These are phyloP conservation scores for Sparus aurata DNA, from an alignment of 2,797 vertebrate species.

Conservation along the genomic window DNA sequence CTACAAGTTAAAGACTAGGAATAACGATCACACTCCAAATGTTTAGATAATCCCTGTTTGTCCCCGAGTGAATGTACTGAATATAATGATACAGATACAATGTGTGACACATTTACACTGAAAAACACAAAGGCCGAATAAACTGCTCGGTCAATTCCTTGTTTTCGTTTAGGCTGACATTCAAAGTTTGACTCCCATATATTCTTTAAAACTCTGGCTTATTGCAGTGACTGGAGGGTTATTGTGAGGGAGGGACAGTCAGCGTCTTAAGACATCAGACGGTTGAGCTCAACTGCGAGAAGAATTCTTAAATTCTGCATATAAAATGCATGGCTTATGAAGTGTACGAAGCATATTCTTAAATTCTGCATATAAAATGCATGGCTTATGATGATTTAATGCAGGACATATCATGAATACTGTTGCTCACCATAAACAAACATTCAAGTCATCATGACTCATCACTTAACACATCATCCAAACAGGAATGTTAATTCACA, in stretches of 20 bases:
- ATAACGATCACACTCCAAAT: not conserved
- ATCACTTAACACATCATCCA: too few relatives aligned
- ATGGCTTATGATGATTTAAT: too few relatives aligned
- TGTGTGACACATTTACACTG: not conserved
- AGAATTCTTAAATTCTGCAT: too few relatives aligned
- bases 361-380: too few relatives aligned
- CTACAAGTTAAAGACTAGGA: not conserved
- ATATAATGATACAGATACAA: not conserved
- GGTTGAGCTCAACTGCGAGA: not conserved
- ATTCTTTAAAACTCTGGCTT: not conserved
- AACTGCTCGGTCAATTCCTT: not conserved
- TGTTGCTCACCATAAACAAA: too few relatives aligned
- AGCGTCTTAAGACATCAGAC: not conserved
- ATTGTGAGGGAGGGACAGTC: not conserved
- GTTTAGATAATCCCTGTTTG: not conserved
- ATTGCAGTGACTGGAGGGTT: not conserved
- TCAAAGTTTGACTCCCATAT: not conserved
- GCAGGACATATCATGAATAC: too few relatives aligned
- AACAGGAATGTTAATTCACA: too few relatives aligned
- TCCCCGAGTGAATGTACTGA: not conserved
- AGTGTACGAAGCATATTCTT: too few relatives aligned
- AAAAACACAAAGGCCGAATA: not conserved
- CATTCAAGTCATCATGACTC: too few relatives aligned
- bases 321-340: too few relatives aligned
- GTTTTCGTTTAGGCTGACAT: not conserved